Conservation (phyloP, 1,140 invertebrate species). For the Diploscapter pachys region DNA sequence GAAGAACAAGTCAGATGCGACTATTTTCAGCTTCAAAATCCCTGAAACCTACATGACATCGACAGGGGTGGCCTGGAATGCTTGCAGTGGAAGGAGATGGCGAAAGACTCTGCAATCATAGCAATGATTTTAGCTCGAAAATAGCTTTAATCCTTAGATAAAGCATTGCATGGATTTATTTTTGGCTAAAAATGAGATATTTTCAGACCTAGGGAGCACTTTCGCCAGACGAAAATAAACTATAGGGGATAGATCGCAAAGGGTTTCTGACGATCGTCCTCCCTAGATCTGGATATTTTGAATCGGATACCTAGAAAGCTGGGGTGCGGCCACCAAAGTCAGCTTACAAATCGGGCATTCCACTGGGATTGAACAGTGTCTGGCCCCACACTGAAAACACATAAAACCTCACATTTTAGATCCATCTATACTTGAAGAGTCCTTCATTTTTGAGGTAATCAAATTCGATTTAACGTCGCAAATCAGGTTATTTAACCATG, state of each 20-base stretch:
- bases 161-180: too few relatives aligned
- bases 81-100: constrained; percentile 85
- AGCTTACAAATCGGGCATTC: constrained; percentile 91
- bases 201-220: too few relatives aligned
- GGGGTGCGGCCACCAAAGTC: constrained; percentile 92
- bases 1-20: too few relatives aligned
- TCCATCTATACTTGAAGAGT: too few relatives aligned
- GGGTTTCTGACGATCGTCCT: too few relatives aligned
- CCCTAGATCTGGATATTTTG: not conserved
- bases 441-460: constrained; percentile 5
- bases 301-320: constrained; percentile 72
- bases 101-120: constrained; percentile 63
- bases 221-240: too few relatives aligned
- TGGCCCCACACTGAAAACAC: constrained; percentile 91
- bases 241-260: too few relatives aligned
- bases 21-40: too few relatives aligned
- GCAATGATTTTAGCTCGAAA: too few relatives aligned
- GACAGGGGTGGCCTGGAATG: constrained; percentile 70
- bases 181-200: not conserved
- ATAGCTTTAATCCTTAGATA: too few relatives aligned
- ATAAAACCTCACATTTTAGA: constrained; percentile 71
- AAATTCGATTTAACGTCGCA: not conserved
- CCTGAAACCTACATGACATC: not conserved
- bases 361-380: constrained; percentile 94
- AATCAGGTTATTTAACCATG: too few relatives aligned